Conservation (phyloP, 2,797 vertebrate genomes). For the Paguma larvata region DNA sequence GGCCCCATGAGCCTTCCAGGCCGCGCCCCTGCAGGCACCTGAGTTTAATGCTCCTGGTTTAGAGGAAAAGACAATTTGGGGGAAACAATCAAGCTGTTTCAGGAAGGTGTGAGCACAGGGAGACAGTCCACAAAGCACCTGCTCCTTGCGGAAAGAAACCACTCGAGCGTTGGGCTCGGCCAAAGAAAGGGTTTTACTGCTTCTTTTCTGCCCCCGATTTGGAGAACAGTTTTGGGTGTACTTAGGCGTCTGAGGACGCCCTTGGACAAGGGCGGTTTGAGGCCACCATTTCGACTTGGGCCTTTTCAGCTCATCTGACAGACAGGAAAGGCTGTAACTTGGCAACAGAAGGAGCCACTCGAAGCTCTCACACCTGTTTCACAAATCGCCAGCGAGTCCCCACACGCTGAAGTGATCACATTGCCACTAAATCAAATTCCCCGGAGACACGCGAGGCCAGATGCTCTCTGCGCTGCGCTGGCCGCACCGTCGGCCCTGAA, state of each 20-base stretch:
- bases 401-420: too few species aligned
- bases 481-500: too few species aligned
- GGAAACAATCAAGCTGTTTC: background rate
- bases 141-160: background rate
- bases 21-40: background rate
- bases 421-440: background rate
- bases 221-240: background rate
- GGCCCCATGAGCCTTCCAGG: fast-evolving
- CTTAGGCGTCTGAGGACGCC: background rate
- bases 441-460: background rate
- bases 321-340: background rate
- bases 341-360: background rate
- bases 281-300: background rate
- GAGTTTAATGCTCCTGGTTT: background rate
- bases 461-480: background rate
- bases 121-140: too few species aligned
- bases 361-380: background rate
- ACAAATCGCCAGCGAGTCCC: too few species aligned
- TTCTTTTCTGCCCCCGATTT: background rate
- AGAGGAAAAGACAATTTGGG: background rate
- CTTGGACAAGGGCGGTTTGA: background rate
- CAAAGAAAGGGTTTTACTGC: background rate
- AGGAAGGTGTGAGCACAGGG: background rate
- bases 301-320: background rate
- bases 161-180: background rate